phyloP scores from a whole-genome alignment of 2,113 vertebrate genomes.

The Pelmatolapia mariae region DNA sequence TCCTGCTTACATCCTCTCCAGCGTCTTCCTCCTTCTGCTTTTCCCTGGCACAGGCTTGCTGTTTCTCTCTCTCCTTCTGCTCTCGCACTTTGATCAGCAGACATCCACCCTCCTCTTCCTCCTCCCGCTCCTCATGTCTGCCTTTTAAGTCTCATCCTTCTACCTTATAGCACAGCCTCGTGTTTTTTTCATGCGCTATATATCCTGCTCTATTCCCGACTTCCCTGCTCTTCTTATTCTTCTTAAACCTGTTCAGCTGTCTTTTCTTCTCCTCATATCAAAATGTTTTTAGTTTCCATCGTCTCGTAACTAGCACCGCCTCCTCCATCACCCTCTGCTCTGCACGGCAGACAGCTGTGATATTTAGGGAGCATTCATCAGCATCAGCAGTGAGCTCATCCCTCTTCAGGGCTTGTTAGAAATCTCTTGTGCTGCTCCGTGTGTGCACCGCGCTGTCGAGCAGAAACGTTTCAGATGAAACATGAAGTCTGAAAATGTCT shows the following conservation, averaged over 20 bases:
- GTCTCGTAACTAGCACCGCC: background rate
- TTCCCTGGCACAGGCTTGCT: background rate
- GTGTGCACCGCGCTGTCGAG: background rate
- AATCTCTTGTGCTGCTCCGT: background rate
- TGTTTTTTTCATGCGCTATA: background rate
- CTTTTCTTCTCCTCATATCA: background rate
- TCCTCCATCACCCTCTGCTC: background rate
- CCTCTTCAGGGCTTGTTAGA: background rate
- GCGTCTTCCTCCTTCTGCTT: background rate
- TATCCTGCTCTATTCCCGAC: background rate
- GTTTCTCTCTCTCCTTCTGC: background rate
- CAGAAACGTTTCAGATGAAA: background rate
- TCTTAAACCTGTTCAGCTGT: background rate
- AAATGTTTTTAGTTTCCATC: background rate
- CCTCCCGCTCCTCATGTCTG: background rate
- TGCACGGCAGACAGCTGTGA: background rate
- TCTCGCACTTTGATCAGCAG: background rate
- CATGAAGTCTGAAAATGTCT: background rate
- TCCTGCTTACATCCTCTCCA: background rate
- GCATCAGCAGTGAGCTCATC: background rate
- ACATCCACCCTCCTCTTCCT: background rate
- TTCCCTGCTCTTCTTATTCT: background rate
- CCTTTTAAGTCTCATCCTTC: background rate
- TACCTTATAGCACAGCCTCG: background rate
- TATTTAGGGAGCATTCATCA: slow-evolving; percentile 4